Evolutionary conservation across 2,797 vertebrate species (phyloP).

Genomic region (Bradypus variegatus): DNA sequence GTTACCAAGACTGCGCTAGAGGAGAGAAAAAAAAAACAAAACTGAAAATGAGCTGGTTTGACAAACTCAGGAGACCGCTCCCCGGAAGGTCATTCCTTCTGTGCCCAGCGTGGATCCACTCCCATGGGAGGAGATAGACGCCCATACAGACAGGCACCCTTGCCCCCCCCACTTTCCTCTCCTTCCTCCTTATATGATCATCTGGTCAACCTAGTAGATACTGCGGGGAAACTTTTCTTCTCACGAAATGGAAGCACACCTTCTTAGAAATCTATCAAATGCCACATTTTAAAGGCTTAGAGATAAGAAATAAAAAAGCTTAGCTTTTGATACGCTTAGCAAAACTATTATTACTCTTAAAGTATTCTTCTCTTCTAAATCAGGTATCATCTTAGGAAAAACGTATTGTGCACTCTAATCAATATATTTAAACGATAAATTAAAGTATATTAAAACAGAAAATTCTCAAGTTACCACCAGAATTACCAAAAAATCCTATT

Average conservation of each 20-base stretch:
- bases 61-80: constrained; percentile 80
- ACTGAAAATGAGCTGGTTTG: constrained; percentile 61
- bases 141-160: constrained; percentile 82
- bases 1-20: constrained; percentile 46
- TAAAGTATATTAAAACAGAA: neutral
- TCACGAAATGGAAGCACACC: constrained; percentile 36
- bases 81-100: constrained; percentile 78
- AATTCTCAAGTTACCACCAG: neutral
- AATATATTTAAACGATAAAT: neutral
- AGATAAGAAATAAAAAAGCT: constrained; percentile 15
- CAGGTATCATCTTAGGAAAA: neutral
- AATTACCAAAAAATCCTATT: neutral
- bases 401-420: neutral
- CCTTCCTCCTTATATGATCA: constrained; percentile 44
- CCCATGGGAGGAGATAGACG: constrained; percentile 74
- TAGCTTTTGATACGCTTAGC: neutral
- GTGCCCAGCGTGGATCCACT: constrained; percentile 81
- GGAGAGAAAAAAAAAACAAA: constrained; percentile 36
- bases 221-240: constrained; percentile 32
- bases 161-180: constrained; percentile 77
- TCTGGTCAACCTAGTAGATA: constrained; percentile 31
- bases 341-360: neutral
- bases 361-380: neutral
- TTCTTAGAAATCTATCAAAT: constrained; percentile 53
- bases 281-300: neutral